Evolutionary conservation across 2,888 invertebrate genomes (phyloP).

Genomic region (Clusia tigrina): DNA sequence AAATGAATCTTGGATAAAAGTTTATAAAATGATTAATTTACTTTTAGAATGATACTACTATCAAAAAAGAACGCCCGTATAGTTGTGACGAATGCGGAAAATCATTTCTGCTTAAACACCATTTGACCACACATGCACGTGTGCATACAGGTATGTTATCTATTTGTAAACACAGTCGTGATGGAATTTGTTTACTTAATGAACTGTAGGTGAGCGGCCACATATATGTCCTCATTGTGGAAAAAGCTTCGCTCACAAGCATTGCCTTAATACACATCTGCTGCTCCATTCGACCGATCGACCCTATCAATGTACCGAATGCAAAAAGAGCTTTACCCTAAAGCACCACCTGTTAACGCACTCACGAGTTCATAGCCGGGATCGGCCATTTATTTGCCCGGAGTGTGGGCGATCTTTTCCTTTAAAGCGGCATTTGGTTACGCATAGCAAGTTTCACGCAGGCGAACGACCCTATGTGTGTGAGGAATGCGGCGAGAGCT

Average conservation of each 20-base stretch:
- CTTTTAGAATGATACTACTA: slow-evolving; percentile 61
- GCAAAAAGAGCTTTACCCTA: slow-evolving; percentile 85
- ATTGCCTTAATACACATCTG: slow-evolving; percentile 83
- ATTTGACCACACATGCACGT: slow-evolving; percentile 82
- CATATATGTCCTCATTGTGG: slow-evolving; percentile 82
- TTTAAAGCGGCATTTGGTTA: slow-evolving; percentile 81
- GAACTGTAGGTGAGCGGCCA: slow-evolving; percentile 72
- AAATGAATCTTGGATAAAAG: neutral
- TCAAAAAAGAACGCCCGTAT: slow-evolving; percentile 77
- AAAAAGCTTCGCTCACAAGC: slow-evolving; percentile 83
- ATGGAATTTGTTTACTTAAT: slow-evolving; percentile 17
- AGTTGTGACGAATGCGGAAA: slow-evolving; percentile 85
- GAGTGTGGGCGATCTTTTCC: slow-evolving; percentile 86
- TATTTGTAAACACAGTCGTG: neutral
- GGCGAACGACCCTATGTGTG: slow-evolving; percentile 87
- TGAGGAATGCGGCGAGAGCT: slow-evolving; percentile 90
- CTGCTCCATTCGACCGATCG: slow-evolving; percentile 81
- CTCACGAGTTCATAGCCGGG: slow-evolving; percentile 80
- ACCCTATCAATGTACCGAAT: slow-evolving; percentile 84
- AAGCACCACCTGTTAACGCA: slow-evolving; percentile 86
- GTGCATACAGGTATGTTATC: slow-evolving; percentile 74
- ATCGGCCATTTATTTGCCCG: slow-evolving; percentile 81
- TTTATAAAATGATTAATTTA: neutral
- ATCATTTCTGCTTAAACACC: slow-evolving; percentile 83
- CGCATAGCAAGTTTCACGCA: slow-evolving; percentile 86